Conservation (phyloP, 2,888 invertebrate species). For the Diaperis boleti region DNA sequence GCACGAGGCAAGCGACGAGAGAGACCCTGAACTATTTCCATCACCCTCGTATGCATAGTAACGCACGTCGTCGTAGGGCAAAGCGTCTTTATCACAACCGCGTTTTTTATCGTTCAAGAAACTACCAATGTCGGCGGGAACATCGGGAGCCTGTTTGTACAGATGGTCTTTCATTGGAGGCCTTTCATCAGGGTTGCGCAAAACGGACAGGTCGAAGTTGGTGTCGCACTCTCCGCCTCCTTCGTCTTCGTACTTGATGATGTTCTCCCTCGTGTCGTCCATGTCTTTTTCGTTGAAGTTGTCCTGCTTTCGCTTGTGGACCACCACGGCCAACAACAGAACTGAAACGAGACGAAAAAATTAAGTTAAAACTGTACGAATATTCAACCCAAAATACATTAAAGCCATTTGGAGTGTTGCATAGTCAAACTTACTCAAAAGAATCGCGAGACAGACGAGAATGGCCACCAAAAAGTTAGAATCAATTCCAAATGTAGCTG, state of each 20-base stretch:
- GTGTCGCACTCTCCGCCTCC: slow-evolving; percentile 99
- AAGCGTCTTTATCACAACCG: slow-evolving; percentile 90
- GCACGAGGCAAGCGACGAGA: slow-evolving; percentile 92
- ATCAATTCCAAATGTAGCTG: slow-evolving; percentile 86
- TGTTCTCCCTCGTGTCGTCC: slow-evolving; percentile 96
- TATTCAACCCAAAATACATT: not conserved
- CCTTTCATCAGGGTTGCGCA: slow-evolving; percentile 67
- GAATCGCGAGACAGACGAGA: slow-evolving; percentile 85
- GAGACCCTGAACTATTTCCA: slow-evolving; percentile 90
- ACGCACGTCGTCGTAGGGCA: slow-evolving; percentile 95
- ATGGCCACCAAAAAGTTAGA: slow-evolving; percentile 92
- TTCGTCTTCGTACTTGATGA: slow-evolving; percentile 97
- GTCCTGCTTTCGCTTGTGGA: slow-evolving; percentile 88
- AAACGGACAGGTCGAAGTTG: slow-evolving; percentile 88
- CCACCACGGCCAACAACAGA: slow-evolving; percentile 88
- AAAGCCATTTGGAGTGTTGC: too few species aligned
- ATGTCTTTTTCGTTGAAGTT: slow-evolving; percentile 91
- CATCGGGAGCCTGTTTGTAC: slow-evolving; percentile 67
- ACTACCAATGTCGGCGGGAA: slow-evolving; percentile 87
- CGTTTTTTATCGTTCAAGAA: slow-evolving; percentile 92
- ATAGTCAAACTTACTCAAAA: slow-evolving; percentile 83
- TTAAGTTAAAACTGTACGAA: not conserved
- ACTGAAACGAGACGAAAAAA: too few species aligned
- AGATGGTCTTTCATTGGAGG: slow-evolving; percentile 60
- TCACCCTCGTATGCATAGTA: slow-evolving; percentile 99